Base-by-base conservation (phyloP, 1,140 invertebrate genomes). In the Eumeta japonica region DNA sequence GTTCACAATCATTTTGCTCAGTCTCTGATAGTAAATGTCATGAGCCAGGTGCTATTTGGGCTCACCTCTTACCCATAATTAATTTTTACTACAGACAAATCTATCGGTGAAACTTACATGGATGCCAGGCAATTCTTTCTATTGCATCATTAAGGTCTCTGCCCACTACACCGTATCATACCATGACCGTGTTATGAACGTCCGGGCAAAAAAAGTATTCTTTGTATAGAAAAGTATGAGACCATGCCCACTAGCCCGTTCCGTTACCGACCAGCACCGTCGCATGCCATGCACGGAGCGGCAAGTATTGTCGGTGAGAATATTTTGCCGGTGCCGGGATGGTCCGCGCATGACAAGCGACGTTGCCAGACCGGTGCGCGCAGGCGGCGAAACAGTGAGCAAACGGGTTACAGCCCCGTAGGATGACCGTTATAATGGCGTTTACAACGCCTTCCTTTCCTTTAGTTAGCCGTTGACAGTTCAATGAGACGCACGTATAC, bases 161-260 rank as follows among this genome's bases (percentile, higher is more conserved):
- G n/a, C n/a, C n/a, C n/a, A n/a, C n/a, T n/a, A n/a, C n/a, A n/a
- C n/a, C n/a, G n/a, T n/a, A n/a, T n/a, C n/a, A n/a, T n/a, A n/a
- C n/a, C n/a, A n/a, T n/a, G n/a, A n/a, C n/a, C n/a, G n/a, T n/a
- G n/a, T n/a, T 31, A 39, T 11, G 37, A 39, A 31, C 37, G 37
- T 39, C n/a, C n/a, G n/a, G 11, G 16, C 37, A 30, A 29, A 10
- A 16, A 39, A 30, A 39, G 32, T 31, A 39, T 39, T 31, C 14
- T 39, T 39, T 39, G 37, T 39, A 39, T 39, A n/a, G 11, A 31
- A 31, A 19, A 31, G 37, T 28, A 39, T 39, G 28, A 31, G 20
- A 19, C 37, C 24, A 39, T 39, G 37, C 14, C 37, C 37, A 39
- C 37, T 39, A 39, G 37, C n/a, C n/a, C n/a, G n/a, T n/a, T n/a